Evolutionary conservation across 2,888 invertebrate species (phyloP).

Genomic region (Spilarctia lutea): DNA sequence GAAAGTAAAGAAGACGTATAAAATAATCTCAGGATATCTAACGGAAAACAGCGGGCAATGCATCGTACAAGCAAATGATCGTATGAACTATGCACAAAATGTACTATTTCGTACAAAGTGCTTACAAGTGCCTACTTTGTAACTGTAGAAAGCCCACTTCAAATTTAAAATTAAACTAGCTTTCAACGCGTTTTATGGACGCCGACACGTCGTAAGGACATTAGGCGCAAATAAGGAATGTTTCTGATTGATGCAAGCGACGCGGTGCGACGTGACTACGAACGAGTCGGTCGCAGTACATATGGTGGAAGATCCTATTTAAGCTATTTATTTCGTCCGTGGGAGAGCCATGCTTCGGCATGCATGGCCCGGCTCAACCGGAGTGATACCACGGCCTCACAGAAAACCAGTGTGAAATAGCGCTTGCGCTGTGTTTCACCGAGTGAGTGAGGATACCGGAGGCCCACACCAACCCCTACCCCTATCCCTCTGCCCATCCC

Average conservation of each 20-base stretch:
- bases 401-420: too few relatives aligned
- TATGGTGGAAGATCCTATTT: constrained; percentile 5
- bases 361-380: too few relatives aligned
- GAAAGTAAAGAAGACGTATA: too few relatives aligned
- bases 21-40: background rate
- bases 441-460: too few relatives aligned
- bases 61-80: background rate
- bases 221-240: constrained; percentile 45
- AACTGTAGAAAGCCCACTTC: background rate
- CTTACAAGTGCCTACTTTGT: background rate
- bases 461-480: too few relatives aligned
- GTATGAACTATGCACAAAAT: background rate
- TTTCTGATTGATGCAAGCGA: constrained; percentile 32
- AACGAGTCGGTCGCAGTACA: constrained; percentile 21
- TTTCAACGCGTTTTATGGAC: constrained; percentile 36
- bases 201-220: constrained; percentile 24
- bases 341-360: too few relatives aligned
- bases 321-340: too few relatives aligned
- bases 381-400: too few relatives aligned
- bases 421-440: too few relatives aligned
- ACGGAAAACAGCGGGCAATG: background rate
- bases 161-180: constrained; percentile 20
- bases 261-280: constrained; percentile 43
- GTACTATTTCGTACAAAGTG: background rate
- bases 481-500: too few relatives aligned